phyloP scores from a whole-genome alignment of 1,140 invertebrate species.

The Drosophila virilis region DNA sequence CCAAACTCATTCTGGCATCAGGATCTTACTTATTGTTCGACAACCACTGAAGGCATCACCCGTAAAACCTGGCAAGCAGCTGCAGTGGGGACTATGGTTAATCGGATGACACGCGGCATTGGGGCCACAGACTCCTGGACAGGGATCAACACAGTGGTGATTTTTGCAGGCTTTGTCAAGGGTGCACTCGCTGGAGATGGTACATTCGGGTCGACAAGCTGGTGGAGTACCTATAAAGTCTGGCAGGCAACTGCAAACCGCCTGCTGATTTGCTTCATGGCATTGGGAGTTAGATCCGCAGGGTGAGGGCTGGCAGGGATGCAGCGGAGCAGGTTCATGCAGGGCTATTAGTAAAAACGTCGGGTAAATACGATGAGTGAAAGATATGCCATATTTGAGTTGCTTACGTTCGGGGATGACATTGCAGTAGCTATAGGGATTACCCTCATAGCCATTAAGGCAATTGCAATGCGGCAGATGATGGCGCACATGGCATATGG shows the following conservation, averaged over 20 bases:
- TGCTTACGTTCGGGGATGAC: constrained; percentile 87
- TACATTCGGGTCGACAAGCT: constrained; percentile 91
- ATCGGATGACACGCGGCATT: constrained; percentile 92
- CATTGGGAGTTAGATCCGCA: constrained; percentile 93
- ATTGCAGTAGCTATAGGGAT: constrained; percentile 88
- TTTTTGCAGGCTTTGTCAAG: constrained; percentile 91
- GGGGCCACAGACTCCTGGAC: constrained; percentile 91
- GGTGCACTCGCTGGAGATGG: constrained; percentile 92
- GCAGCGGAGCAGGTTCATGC: constrained; percentile 64
- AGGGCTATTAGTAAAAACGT: constrained; percentile 39
- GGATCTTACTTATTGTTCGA: constrained; percentile 85
- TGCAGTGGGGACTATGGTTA: constrained; percentile 93
- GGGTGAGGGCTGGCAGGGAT: constrained; percentile 89
- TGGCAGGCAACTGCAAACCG: constrained; percentile 91
- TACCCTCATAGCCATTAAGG: constrained; percentile 87
- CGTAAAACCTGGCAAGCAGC: constrained; percentile 90
- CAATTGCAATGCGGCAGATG: constrained; percentile 91
- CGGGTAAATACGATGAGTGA: constrained; percentile 6
- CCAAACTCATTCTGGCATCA: too few relatives aligned
- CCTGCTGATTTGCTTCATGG: constrained; percentile 88
- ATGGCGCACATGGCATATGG: constrained; percentile 89
- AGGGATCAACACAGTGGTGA: constrained; percentile 94
- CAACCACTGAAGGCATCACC: constrained; percentile 94
- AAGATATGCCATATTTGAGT: background rate
- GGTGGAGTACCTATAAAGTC: constrained; percentile 91